Base-by-base conservation (phyloP, 92 coral and sea anemone genomes). In the Paramuricea clavata region DNA sequence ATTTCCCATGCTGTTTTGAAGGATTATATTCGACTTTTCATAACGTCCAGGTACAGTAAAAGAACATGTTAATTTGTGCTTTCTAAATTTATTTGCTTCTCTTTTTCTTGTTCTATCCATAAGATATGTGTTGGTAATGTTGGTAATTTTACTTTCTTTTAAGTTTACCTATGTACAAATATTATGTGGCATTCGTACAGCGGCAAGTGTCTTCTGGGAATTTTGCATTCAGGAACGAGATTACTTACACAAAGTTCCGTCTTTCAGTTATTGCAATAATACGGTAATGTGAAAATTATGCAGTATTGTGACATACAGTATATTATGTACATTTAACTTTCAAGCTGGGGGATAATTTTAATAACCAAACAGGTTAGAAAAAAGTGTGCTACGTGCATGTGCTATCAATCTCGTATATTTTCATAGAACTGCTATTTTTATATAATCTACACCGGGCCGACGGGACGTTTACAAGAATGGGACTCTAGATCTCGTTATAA, bases 211-310 rank as follows among this genome's bases (percentile, higher is more conserved):
- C 82, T 10, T 56, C 82, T 42, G 82, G 82, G 3, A 43, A 76
- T 36, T 49, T 36, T 8, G 8, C 8, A 8, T 36, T 36, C 42
- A 3, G 8, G 3, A 76, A 21, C 2, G 2, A 16, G 3, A 76
- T 76, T 23, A 76, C 82, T 16, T 76, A 76, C 32, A 76, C 82
- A 27, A 76, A 76, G 57, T 76, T 76, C 34, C 82, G 82, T 49
- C 82, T 76, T 76, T 62, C 61, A 19, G 82, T 76, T 11, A 76
- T 76, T 76, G 82, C 82, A 8, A 42, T 76, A 33, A 43, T 76
- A 22, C 22, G 82, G 82, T 76, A 36, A 36, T n/a, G n/a, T n/a
- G n/a, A n/a, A n/a, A n/a, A n/a, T n/a, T n/a, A n/a, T n/a, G n/a
- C n/a, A n/a, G n/a, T n/a, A n/a, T n/a, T n/a, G n/a, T n/a, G n/a